Percentiles rank a stretch among this genome's conserved stretches.
Conservation (phyloP, 37 sponge, comb jelly and placozoan genomes). For the Amphimedon queenslandica region DNA sequence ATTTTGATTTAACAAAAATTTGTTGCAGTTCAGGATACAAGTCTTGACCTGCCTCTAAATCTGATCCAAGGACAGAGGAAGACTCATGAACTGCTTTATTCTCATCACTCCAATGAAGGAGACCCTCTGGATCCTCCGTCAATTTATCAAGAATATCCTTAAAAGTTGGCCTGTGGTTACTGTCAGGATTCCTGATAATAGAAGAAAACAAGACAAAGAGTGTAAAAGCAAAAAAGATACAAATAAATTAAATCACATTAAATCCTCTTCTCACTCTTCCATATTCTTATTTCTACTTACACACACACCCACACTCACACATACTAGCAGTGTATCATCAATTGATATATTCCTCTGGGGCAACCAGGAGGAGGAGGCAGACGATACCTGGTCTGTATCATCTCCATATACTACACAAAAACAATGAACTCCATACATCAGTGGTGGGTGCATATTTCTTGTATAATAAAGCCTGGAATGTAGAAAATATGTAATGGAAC, state of each 20-base stretch:
- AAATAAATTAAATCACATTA: background rate
- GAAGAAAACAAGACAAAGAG: background rate
- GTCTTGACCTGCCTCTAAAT: background rate
- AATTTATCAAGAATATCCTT: conserved; percentile 16
- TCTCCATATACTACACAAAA: background rate
- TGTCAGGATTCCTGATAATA: conserved; percentile 63
- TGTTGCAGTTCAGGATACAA: conserved; percentile 6
- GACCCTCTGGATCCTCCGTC: conserved; percentile 7
- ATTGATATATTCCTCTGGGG: conserved; percentile 16
- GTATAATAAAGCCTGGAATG: conserved; percentile 27
- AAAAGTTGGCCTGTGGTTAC: conserved; percentile 23
- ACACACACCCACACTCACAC: background rate
- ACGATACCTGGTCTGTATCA: conserved; percentile 8
- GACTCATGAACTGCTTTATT: conserved; percentile 6
- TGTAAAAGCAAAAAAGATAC: background rate
- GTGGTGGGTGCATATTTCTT: conserved; percentile 19
- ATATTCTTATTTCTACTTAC: background rate
- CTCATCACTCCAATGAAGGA: conserved; percentile 26
- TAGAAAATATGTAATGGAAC: background rate
- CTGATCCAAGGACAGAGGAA: background rate
- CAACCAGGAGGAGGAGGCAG: conserved; percentile 32
- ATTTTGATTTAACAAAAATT: background rate
- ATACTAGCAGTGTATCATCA: conserved; percentile 23
- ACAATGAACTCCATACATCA: conserved; percentile 50
- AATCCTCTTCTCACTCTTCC: background rate